Conservation (phyloP, 2,113 vertebrate species). For the Poicephalus gulielmi region DNA sequence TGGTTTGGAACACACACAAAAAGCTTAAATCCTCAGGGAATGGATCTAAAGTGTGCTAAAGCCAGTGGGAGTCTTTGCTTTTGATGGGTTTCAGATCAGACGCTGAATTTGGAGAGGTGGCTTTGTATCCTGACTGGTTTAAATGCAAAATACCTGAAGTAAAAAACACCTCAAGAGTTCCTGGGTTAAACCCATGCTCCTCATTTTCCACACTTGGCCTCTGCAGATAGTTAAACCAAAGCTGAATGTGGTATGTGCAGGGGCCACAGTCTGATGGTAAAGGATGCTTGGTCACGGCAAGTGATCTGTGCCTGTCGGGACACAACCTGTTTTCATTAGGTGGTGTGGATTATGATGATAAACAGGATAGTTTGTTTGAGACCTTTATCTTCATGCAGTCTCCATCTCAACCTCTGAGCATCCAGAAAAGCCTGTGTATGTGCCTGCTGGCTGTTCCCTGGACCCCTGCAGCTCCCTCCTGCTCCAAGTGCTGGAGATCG, state of each 20-base stretch:
- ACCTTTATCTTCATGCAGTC: neutral
- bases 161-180: neutral
- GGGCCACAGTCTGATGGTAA: neutral
- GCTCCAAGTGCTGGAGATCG: neutral
- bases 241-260: neutral
- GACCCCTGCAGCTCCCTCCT: neutral
- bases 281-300: neutral
- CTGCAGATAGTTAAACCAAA: constrained; percentile 24
- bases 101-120: neutral
- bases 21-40: neutral
- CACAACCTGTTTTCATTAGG: neutral
- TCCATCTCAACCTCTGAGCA: neutral
- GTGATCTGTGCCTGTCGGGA: neutral
- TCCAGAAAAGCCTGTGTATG: neutral
- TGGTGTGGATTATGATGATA: neutral
- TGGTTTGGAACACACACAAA: neutral
- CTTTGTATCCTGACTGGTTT: neutral
- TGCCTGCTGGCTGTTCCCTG: neutral
- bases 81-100: neutral
- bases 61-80: neutral
- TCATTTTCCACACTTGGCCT: neutral
- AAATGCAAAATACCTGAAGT: neutral
- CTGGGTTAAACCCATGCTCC: neutral
- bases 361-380: neutral
- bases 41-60: neutral